phyloP scores from a whole-genome alignment of 2,888 invertebrate genomes.

The Folsomia manolachei region DNA sequence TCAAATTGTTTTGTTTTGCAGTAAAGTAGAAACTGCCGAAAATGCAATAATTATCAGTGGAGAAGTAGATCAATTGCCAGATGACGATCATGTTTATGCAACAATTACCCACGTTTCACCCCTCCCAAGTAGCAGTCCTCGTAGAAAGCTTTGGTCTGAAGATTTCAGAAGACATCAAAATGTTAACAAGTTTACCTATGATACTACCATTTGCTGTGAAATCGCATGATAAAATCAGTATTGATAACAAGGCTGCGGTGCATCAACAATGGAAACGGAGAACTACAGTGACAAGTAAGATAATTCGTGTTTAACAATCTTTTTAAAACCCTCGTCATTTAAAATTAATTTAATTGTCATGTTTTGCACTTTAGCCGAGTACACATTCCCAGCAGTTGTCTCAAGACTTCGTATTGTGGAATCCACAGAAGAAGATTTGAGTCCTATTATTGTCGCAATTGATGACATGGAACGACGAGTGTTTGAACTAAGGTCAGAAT shows the following conservation, averaged over 20 bases:
- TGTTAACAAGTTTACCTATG: conserved; percentile 48
- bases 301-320: too few relatives aligned
- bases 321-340: too few relatives aligned
- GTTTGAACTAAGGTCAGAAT: conserved; percentile 44
- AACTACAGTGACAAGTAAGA: conserved; percentile 81
- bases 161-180: conserved; percentile 50
- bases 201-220: conserved; percentile 50
- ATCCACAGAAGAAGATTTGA: conserved; percentile 48
- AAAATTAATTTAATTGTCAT: not conserved
- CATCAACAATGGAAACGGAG: conserved; percentile 80
- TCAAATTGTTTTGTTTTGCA: conserved; percentile 25
- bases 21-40: conserved; percentile 48
- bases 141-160: conserved; percentile 50
- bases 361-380: conserved; percentile 42
- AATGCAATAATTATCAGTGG: conserved; percentile 47
- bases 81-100: conserved; percentile 47
- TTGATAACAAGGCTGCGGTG: conserved; percentile 50
- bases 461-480: conserved; percentile 51
- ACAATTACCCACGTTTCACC: conserved; percentile 50
- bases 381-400: conserved; percentile 49
- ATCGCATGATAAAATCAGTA: conserved; percentile 46
- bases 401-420: conserved; percentile 44
- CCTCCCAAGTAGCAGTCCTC: conserved; percentile 49
- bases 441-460: conserved; percentile 50
- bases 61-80: conserved; percentile 46